Percentiles rank a stretch among this genome's conserved stretches.
These are phyloP conservation scores for Rosalia funebris DNA, from an alignment of 2,888 invertebrate genomes.

Conservation along the genomic window DNA sequence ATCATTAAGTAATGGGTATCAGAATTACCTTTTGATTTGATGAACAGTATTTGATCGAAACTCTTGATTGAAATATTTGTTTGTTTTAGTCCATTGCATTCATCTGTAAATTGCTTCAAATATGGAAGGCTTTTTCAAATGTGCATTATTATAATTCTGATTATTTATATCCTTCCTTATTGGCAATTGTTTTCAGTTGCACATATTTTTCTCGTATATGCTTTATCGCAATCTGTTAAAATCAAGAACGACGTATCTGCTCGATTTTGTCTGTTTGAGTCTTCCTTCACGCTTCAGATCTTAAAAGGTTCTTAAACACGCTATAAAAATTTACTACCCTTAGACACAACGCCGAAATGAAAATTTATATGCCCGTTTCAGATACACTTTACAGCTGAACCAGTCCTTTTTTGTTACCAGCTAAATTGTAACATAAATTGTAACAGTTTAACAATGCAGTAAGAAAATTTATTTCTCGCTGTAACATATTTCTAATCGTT, in stretches of 20 bases:
- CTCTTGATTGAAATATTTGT: no score
- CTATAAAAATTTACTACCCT: conserved; percentile 8
- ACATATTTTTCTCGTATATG: no score
- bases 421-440: background rate
- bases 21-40: no score
- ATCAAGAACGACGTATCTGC: background rate
- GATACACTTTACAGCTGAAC: background rate
- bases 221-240: no score
- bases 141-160: no score
- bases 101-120: no score
- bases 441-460: background rate
- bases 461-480: background rate
- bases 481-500: background rate
- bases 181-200: no score
- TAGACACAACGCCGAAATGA: background rate
- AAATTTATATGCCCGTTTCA: conserved; percentile 5
- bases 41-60: no score
- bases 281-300: background rate
- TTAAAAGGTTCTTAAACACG: conserved; percentile 3
- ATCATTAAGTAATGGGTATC: no score
- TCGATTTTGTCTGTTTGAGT: conserved; percentile 3
- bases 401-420: background rate
- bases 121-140: no score
- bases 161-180: no score
- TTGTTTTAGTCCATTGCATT: no score